Conservation (phyloP, 2,113 vertebrate genomes). For the Lampris megalopsis region DNA sequence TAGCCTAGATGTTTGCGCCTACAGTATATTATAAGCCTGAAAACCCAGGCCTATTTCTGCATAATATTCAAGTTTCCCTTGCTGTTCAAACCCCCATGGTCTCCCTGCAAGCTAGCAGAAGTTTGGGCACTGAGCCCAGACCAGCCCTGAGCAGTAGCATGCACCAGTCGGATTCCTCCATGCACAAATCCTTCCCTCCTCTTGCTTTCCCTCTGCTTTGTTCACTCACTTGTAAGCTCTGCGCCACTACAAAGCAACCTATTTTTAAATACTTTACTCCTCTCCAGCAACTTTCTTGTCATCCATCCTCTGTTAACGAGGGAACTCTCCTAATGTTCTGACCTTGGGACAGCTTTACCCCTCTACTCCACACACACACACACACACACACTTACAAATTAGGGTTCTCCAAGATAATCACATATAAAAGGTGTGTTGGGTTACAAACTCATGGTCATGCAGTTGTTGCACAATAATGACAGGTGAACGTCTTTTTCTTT, state of each 20-base stretch:
- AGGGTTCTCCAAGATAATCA: neutral
- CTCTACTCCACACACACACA: neutral
- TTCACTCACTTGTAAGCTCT: conserved; percentile 40
- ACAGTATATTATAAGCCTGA: neutral
- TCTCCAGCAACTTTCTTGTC: conserved; percentile 51
- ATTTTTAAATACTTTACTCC: conserved; percentile 66
- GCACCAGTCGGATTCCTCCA: conserved; percentile 40
- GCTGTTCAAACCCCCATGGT: conserved; percentile 14
- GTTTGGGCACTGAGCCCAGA: conserved; percentile 56
- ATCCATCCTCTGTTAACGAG: conserved; percentile 43
- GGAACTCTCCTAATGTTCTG: conserved; percentile 25
- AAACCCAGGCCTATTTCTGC: conserved; percentile 38
- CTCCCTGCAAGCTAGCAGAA: conserved; percentile 43
- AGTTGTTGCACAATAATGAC: conserved; percentile 1
- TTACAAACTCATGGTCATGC: neutral
- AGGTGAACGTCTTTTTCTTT: neutral
- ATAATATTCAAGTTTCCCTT: conserved; percentile 44
- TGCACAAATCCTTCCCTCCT: conserved; percentile 17
- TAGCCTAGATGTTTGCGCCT: neutral
- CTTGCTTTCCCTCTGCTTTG: conserved; percentile 24
- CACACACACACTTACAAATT: conserved; percentile 1
- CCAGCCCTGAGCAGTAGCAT: conserved; percentile 19
- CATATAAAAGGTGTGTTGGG: conserved; percentile 1
- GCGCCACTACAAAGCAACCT: conserved; percentile 62
- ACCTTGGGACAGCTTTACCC: conserved; percentile 39